Evolutionary conservation across 64 coral and sea anemone species (phyloP).

Genomic region (Exaiptasia diaphana): DNA sequence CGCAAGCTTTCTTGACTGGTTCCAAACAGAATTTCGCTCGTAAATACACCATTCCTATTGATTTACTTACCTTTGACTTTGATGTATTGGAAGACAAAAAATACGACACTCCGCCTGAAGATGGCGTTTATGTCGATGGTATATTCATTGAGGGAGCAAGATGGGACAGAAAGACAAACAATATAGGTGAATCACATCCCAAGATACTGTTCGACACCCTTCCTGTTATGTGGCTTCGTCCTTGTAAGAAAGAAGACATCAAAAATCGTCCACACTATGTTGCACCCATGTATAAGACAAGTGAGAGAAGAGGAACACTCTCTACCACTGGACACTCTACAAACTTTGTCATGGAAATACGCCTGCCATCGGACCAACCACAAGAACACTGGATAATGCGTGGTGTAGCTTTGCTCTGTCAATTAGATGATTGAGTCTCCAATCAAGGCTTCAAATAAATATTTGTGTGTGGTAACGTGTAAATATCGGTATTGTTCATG

Average conservation of each 20-base stretch:
- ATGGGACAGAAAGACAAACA: constrained; percentile 75
- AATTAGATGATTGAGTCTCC: constrained; percentile 97
- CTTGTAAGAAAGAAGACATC: constrained; percentile 95
- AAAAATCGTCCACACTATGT: constrained; percentile 76
- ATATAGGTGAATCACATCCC: constrained; percentile 84
- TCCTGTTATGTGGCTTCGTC: constrained; percentile 91
- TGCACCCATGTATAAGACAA: constrained; percentile 96
- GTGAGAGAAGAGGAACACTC: constrained; percentile 89
- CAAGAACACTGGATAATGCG: constrained; percentile 98
- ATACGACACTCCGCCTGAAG: constrained; percentile 82
- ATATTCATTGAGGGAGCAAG: constrained; percentile 91
- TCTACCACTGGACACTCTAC: constrained; percentile 98
- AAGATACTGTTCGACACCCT: constrained; percentile 80
- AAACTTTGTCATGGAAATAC: constrained; percentile 99
- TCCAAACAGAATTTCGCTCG: constrained; percentile 97
- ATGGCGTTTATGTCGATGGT: constrained; percentile 87
- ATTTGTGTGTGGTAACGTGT: no score
- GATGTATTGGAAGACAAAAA: constrained; percentile 89
- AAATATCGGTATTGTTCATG: no score
- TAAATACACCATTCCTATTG: constrained; percentile 98
- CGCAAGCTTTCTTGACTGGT: constrained; percentile 95
- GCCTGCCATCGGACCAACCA: constrained; percentile 96
- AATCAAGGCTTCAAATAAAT: no score
- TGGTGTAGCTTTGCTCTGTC: constrained; percentile 91
- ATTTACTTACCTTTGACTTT: constrained; percentile 86